phyloP scores from a whole-genome alignment of 2,888 invertebrate species.

The Tipula confusa region DNA sequence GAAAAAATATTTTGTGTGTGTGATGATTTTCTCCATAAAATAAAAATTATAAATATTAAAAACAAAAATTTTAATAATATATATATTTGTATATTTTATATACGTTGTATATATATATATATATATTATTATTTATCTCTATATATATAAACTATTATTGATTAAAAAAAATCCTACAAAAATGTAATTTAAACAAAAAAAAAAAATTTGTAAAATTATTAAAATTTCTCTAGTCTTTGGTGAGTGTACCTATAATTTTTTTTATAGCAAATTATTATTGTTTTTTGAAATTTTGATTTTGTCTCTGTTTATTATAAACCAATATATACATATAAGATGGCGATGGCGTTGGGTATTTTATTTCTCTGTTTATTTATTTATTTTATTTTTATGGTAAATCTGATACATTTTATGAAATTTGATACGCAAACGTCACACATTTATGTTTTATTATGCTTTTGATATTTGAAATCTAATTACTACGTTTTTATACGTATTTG shows the following conservation, averaged over 20 bases:
- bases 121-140: neutral
- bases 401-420: neutral
- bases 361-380: neutral
- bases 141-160: neutral
- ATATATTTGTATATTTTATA: slow-evolving; percentile 3
- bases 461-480: neutral
- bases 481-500: neutral
- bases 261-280: neutral
- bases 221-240: neutral
- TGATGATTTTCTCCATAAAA: neutral
- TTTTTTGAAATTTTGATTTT: neutral
- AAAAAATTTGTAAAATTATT: neutral
- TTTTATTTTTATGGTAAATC: neutral
- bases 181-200: neutral
- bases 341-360: neutral
- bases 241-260: neutral
- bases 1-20: neutral
- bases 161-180: neutral
- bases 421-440: neutral
- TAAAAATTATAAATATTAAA: neutral
- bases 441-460: neutral
- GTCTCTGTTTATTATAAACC: neutral
- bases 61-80: neutral
- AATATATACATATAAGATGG: neutral
- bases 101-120: neutral